Conservation (phyloP, 2,113 vertebrate species). For the Bos javanicus region DNA sequence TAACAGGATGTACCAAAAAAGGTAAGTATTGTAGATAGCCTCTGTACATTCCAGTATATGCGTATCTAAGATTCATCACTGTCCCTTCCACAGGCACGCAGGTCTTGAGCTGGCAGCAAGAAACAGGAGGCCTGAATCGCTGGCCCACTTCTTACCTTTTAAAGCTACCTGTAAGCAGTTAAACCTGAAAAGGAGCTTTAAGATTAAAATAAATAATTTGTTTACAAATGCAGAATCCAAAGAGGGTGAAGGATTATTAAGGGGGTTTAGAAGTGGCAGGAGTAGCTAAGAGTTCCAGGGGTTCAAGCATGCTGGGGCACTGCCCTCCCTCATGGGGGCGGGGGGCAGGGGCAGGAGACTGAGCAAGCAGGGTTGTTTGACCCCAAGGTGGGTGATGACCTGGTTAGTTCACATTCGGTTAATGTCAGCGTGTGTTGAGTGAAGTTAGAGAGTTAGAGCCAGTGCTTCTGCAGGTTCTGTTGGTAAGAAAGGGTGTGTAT, state of each 20-base stretch:
- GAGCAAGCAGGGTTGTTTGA: no score
- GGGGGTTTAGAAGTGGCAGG: not conserved
- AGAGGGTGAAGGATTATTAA: not conserved
- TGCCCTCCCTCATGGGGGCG: no score
- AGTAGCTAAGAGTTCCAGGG: not conserved
- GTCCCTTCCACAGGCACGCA: not conserved
- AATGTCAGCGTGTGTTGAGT: not conserved
- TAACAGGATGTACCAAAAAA: not conserved
- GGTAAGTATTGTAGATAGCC: not conserved
- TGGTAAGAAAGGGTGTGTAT: not conserved
- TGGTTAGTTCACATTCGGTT: not conserved
- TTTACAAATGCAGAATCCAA: not conserved
- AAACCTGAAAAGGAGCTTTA: not conserved
- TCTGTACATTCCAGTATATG: not conserved
- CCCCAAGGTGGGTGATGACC: not conserved
- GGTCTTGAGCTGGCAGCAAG: not conserved
- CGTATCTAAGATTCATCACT: not conserved
- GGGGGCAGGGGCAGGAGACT: not conserved
- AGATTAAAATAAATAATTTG: not conserved
- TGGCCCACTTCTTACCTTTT: not conserved
- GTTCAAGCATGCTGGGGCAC: not conserved
- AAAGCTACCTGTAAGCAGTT: not conserved
- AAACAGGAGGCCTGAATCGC: not conserved
- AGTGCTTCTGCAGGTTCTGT: not conserved
- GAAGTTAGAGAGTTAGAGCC: not conserved